Evolutionary conservation across 2,888 invertebrate species (phyloP), one percentile per base, ranked within the genome.

Genomic region (Eristalis tenax): DNA sequence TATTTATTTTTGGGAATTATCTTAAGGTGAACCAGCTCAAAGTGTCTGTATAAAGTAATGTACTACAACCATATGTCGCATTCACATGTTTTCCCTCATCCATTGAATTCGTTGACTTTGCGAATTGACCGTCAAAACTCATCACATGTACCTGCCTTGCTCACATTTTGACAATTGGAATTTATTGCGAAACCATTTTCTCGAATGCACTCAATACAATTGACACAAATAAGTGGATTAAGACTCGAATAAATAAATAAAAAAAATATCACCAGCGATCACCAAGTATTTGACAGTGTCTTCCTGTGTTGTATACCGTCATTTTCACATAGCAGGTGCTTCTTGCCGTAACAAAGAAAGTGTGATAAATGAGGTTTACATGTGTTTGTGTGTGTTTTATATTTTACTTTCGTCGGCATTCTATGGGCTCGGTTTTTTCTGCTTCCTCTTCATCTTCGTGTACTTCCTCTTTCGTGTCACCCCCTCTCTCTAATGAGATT

Each of bases 221-320:
- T 56, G 69, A 57, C 69, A 69, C 69, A 69, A 35, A 69, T 69
- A 69, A 69, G 32, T 69, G 57, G 69, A 69, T 69, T 69, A 69
- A 56, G 69, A 57, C 35, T 57, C 35, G 22, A 56, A 66, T 66
- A 66, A 13, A 38, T 13, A 38, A 38, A 38, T 13, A n/a, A 50
- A 18, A 50, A 50, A 50, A 50, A 50, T 50, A 18, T 50, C 50
- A 18, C 18, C 50, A 50, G 8, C 18, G 50, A 50, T 50, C 50
- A 18, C 18, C 50, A 50, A 32, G 50, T 50, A 32, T 69, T 32
- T 35, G 23, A 69, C 57, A 57, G 56, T 57, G 32, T 69, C 57
- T 56, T 69, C 57, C 56, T 69, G 50, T 68, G 50, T 40, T 23
- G 40, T 35, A 18, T 57, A 56, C 22, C 26, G 50, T 56, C 56